These are phyloP conservation scores for Tachina grossa DNA, from an alignment of 2,888 invertebrate genomes.

Conservation along the genomic window DNA sequence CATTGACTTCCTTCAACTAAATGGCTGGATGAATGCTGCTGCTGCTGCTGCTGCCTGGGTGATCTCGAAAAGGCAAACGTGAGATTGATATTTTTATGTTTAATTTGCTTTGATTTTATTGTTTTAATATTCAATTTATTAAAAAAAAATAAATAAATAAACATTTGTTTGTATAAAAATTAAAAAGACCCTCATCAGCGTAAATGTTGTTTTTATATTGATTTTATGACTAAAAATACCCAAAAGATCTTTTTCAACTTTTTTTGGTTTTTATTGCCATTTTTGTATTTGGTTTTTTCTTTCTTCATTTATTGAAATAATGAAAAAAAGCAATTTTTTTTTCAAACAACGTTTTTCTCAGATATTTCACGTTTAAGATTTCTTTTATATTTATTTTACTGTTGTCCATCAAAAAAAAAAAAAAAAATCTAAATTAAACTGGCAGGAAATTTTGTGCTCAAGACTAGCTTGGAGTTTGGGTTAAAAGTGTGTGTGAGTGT, in stretches of 20 bases:
- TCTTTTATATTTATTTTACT: conserved; percentile 1
- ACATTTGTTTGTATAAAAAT: not conserved
- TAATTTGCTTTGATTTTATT: conserved; percentile 57
- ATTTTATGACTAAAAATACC: conserved; percentile 41
- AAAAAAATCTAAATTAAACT: conserved; percentile 5
- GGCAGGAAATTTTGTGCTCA: conserved; percentile 15
- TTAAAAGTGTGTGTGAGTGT: conserved; percentile 2
- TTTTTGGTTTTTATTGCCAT: conserved; percentile 38
- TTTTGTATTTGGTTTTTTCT: not conserved
- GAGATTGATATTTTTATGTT: conserved; percentile 50
- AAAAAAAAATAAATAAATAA: not conserved
- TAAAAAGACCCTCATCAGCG: conserved; percentile 64
- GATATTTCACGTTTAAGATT: conserved; percentile 21
- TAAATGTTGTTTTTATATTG: conserved; percentile 66
- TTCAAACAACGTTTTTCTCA: not conserved
- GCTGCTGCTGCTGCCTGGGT: conserved; percentile 50
- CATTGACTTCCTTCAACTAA: conserved; percentile 4
- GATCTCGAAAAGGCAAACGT: conserved; percentile 41
- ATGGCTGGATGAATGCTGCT: not conserved
- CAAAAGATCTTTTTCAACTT: not conserved
- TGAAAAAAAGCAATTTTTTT: not conserved
- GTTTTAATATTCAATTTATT: conserved; percentile 57
- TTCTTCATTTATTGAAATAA: not conserved
- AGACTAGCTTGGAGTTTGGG: conserved; percentile 14
- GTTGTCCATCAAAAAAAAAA: conserved; percentile 54